phyloP scores from a whole-genome alignment of 2,888 invertebrate genomes.

The Ectemnius cavifrons region DNA sequence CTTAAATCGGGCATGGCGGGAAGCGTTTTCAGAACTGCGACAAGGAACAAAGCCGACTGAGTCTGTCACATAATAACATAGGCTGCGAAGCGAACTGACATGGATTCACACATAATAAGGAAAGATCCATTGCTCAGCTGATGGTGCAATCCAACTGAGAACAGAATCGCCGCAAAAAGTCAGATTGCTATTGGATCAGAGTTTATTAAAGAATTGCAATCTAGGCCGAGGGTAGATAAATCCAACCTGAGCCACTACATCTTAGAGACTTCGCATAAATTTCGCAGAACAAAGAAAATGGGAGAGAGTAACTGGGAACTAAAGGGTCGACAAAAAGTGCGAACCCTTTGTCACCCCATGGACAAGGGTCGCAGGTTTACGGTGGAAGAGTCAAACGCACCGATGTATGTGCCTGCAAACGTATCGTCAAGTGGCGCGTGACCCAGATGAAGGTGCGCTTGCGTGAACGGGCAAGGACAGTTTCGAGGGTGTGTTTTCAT shows the following conservation, averaged over 20 bases:
- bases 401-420: constrained; percentile 7
- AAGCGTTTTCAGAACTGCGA: constrained; percentile 29
- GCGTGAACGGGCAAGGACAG: constrained; percentile 49
- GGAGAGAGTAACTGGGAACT: no score
- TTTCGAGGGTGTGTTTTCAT: constrained; percentile 62
- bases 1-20: constrained; percentile 31
- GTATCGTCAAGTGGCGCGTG: constrained; percentile 35
- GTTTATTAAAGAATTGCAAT: constrained; percentile 47
- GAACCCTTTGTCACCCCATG: background rate
- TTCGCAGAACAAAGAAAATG: background rate
- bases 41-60: no score
- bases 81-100: no score
- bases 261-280: constrained; percentile 7
- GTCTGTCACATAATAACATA: no score
- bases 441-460: constrained; percentile 53
- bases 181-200: background rate
- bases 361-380: background rate
- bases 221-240: constrained; percentile 45
- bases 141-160: no score
- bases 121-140: no score
- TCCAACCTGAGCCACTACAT: constrained; percentile 42
- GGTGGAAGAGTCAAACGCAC: constrained; percentile 3
- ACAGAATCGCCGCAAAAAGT: no score
- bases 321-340: no score
- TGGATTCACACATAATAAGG: no score